Conservation (phyloP, 2,797 vertebrate genomes). For the Galaxias olidus region DNA sequence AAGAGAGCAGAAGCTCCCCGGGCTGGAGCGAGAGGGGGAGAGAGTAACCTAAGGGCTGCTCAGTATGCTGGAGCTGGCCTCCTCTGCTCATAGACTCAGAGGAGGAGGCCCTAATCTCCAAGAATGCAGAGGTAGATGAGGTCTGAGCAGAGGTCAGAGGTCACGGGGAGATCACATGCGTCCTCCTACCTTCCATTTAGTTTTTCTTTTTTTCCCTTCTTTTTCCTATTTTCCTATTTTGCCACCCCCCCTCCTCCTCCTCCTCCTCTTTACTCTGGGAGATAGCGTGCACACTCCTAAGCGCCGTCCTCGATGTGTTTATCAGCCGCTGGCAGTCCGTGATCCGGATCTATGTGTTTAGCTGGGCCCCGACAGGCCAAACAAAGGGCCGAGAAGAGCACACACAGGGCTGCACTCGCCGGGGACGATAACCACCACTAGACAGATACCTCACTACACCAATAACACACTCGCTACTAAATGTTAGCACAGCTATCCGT, state of each 20-base stretch:
- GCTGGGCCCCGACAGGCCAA: neutral
- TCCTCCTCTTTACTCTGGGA: neutral
- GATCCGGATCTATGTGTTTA: neutral
- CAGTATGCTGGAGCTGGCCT: slow-evolving; percentile 25
- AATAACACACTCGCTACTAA: no score
- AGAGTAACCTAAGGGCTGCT: slow-evolving; percentile 7
- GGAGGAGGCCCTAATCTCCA: slow-evolving; percentile 27
- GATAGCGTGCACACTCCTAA: neutral
- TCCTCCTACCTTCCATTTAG: slow-evolving; percentile 6
- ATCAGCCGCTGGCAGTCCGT: slow-evolving; percentile 20
- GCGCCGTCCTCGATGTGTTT: slow-evolving; percentile 1
- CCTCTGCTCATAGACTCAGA: slow-evolving; percentile 11
- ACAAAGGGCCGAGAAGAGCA: neutral
- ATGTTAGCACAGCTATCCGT: no score
- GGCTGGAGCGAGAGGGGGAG: no score
- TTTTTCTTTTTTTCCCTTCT: slow-evolving; percentile 12
- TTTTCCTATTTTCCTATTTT: slow-evolving; percentile 9
- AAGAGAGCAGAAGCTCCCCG: slow-evolving; percentile 29
- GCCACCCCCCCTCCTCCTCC: slow-evolving; percentile 5
- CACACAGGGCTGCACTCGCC: no score
- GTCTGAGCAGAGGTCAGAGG: slow-evolving; percentile 14
- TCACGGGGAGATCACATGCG: slow-evolving; percentile 7
- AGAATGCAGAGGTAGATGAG: slow-evolving; percentile 27
- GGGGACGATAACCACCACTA: no score
- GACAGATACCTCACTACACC: no score